Evolutionary conservation across 1,140 invertebrate species (phyloP).

Genomic region (Proctacanthus coquilletti): DNA sequence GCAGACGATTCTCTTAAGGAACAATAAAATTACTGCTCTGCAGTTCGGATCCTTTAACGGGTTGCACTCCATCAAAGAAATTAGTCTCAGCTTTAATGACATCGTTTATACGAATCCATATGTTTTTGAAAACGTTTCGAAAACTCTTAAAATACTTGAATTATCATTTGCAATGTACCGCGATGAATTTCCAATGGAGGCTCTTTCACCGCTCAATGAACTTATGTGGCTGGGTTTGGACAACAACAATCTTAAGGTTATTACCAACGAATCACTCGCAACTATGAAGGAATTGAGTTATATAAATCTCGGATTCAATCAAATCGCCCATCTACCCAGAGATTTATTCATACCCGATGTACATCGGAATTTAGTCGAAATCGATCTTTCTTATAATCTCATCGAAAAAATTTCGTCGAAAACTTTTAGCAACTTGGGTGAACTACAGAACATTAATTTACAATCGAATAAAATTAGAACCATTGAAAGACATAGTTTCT

Average conservation of each 20-base stretch:
- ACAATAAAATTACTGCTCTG: constrained; percentile 66
- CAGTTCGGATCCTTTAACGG: constrained; percentile 54
- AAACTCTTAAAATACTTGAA: constrained; percentile 65
- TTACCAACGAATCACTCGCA: constrained; percentile 44
- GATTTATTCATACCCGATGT: constrained; percentile 49
- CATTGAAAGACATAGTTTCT: constrained; percentile 41
- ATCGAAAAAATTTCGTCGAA: constrained; percentile 40
- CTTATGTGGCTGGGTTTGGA: constrained; percentile 75
- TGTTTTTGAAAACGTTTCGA: constrained; percentile 55
- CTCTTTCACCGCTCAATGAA: constrained; percentile 49
- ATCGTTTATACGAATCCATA: constrained; percentile 58
- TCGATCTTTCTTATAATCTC: constrained; percentile 60
- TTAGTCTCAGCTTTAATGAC: constrained; percentile 79
- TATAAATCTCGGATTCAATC: constrained; percentile 74
- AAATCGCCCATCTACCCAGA: constrained; percentile 42
- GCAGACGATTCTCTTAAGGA: constrained; percentile 67
- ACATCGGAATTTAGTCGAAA: constrained; percentile 58
- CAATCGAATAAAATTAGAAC: constrained; percentile 51
- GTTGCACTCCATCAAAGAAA: constrained; percentile 56
- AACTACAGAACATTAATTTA: constrained; percentile 52
- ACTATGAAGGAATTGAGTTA: constrained; percentile 56
- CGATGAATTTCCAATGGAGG: constrained; percentile 57
- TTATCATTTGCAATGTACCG: constrained; percentile 69
- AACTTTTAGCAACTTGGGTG: constrained; percentile 45
- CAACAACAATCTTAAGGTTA: constrained; percentile 66